phyloP scores from a whole-genome alignment of 1,140 invertebrate genomes.

The Megalonaias nervosa region DNA sequence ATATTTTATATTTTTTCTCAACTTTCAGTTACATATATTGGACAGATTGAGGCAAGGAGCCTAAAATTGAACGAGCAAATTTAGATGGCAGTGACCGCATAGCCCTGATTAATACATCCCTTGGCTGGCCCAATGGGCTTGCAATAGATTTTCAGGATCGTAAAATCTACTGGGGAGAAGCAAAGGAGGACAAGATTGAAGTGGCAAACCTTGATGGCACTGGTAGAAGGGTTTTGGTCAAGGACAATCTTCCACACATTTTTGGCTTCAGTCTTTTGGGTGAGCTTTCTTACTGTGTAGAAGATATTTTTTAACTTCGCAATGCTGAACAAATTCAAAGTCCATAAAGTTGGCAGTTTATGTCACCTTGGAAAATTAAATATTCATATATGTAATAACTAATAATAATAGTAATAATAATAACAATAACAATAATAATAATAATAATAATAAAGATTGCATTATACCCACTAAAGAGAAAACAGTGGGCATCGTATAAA shows the following conservation, averaged over 20 bases:
- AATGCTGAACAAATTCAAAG: too few species aligned
- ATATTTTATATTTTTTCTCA: slow-evolving; percentile 5
- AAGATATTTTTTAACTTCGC: too few species aligned
- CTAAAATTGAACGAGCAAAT: slow-evolving; percentile 94
- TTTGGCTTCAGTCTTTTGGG: slow-evolving; percentile 80
- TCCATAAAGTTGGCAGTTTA: too few species aligned
- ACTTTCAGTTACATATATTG: slow-evolving; percentile 83
- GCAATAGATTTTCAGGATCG: slow-evolving; percentile 81
- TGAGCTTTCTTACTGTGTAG: slow-evolving; percentile 30
- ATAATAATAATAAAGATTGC: too few species aligned
- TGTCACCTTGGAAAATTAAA: too few species aligned
- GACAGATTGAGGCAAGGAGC: slow-evolving; percentile 99
- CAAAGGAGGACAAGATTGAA: slow-evolving; percentile 73
- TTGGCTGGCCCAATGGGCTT: slow-evolving; percentile 78
- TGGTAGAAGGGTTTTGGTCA: slow-evolving; percentile 77
- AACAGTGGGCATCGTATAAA: too few species aligned
- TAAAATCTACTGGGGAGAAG: slow-evolving; percentile 95
- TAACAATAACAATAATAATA: too few species aligned
- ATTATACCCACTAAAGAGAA: too few species aligned
- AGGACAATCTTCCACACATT: slow-evolving; percentile 85
- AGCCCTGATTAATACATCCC: slow-evolving; percentile 73
- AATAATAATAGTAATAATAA: too few species aligned
- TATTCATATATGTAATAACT: too few species aligned
- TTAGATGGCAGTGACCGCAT: slow-evolving; percentile 89
- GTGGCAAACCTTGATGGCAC: slow-evolving; percentile 63